phyloP scores from a whole-genome alignment of 2,113 vertebrate genomes.

The Passer domesticus region DNA sequence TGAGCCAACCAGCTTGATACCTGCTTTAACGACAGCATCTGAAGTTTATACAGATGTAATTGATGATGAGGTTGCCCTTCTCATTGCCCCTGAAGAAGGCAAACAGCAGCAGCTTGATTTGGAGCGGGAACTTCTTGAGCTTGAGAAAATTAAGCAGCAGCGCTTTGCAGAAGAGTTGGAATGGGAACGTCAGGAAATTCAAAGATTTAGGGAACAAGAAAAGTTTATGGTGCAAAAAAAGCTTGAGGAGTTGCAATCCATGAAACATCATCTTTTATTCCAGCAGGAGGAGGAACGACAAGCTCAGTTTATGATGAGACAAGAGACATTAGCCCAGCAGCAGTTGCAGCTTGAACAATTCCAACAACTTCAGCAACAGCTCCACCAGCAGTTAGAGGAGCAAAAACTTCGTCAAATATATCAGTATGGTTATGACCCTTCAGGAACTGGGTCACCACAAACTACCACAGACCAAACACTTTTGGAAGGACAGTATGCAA shows the following conservation, averaged over 20 bases:
- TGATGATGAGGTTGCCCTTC: constrained; percentile 87
- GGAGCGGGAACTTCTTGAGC: constrained; percentile 92
- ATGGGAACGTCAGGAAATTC: constrained; percentile 98
- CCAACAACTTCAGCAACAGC: constrained; percentile 93
- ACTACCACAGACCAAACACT: constrained; percentile 81
- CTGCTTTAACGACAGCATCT: constrained; percentile 83
- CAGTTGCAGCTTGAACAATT: constrained; percentile 94
- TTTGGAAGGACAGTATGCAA: constrained; percentile 87
- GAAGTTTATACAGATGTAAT: constrained; percentile 86
- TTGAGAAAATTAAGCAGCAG: constrained; percentile 96
- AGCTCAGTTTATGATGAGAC: constrained; percentile 94
- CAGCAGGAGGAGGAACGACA: constrained; percentile 97
- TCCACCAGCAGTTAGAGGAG: constrained; percentile 93
- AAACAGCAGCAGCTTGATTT: constrained; percentile 93
- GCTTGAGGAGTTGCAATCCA: constrained; percentile 92
- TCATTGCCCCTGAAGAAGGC: constrained; percentile 88
- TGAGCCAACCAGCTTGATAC: constrained; percentile 77
- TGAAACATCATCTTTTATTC: constrained; percentile 94
- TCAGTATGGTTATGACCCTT: constrained; percentile 82
- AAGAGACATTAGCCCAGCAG: constrained; percentile 93
- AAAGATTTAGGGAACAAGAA: constrained; percentile 95
- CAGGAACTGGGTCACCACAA: constrained; percentile 74
- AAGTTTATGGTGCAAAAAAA: constrained; percentile 96
- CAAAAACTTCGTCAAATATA: constrained; percentile 90
- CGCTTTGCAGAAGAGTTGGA: constrained; percentile 96